Percentiles rank a stretch among this genome's conserved stretches.
phyloP scores from a whole-genome alignment of 2,888 invertebrate genomes.

The Tipula vernalis region DNA sequence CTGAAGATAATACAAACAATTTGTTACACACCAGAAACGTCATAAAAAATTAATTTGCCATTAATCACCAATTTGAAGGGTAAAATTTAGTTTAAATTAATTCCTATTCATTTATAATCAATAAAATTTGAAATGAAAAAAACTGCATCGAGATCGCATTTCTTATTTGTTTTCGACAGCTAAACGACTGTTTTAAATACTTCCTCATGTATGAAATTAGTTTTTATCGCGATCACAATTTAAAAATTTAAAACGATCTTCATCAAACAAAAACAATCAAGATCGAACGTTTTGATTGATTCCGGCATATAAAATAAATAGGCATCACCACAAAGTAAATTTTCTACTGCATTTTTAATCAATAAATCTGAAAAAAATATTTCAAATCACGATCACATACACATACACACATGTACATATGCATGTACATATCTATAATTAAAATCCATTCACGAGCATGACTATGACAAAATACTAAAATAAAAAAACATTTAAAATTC shows the following conservation, averaged over 20 bases:
- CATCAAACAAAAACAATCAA: neutral
- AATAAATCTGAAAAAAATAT: neutral
- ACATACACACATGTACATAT: neutral
- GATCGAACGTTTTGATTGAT: neutral
- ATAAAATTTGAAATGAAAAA: too few relatives aligned
- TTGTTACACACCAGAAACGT: too few relatives aligned
- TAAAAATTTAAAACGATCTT: neutral
- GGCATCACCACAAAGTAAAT: neutral
- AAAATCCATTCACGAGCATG: neutral
- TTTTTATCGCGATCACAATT: neutral
- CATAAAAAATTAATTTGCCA: too few relatives aligned
- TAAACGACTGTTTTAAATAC: neutral
- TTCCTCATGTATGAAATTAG: neutral
- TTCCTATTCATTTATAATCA: too few relatives aligned
- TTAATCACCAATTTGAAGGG: too few relatives aligned
- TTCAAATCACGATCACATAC: neutral
- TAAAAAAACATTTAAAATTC: neutral
- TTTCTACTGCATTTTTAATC: neutral
- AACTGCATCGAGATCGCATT: neutral
- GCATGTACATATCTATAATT: neutral
- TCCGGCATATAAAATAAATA: neutral
- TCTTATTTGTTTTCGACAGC: neutral
- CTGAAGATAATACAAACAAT: too few relatives aligned
- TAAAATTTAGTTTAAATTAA: too few relatives aligned
- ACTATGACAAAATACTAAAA: neutral